Evolutionary conservation across 2,888 invertebrate genomes (phyloP).

Genomic region (Mantis religiosa): DNA sequence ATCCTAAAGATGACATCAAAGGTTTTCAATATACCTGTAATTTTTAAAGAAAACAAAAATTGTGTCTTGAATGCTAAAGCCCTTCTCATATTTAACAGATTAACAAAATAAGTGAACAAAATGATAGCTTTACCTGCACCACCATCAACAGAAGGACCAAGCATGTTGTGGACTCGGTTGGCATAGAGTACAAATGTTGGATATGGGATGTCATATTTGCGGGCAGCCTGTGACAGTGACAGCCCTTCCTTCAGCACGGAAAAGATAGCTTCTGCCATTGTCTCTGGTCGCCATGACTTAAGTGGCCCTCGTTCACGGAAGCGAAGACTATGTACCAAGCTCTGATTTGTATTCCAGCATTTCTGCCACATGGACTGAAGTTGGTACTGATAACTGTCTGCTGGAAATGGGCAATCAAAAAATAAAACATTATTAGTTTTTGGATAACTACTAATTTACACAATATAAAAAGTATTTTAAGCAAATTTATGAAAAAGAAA

Average conservation of each 20-base stretch:
- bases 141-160: conserved; percentile 87
- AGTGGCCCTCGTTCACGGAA: conserved; percentile 89
- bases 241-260: conserved; percentile 87
- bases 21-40: too few species aligned
- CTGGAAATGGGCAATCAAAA: conserved; percentile 46
- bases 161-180: conserved; percentile 89
- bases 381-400: conserved; percentile 93
- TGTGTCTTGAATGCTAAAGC: too few species aligned
- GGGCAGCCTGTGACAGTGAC: conserved; percentile 83
- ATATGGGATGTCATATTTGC: conserved; percentile 92
- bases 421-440: background rate
- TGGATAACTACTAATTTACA: background rate
- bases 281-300: conserved; percentile 90
- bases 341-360: conserved; percentile 92
- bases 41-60: too few species aligned
- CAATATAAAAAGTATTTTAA: too few species aligned
- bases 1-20: too few species aligned
- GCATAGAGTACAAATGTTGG: conserved; percentile 91
- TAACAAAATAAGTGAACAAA: too few species aligned
- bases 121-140: conserved; percentile 64
- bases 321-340: conserved; percentile 82
- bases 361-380: conserved; percentile 94
- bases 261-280: conserved; percentile 92
- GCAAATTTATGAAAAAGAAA: too few species aligned
- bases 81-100: too few species aligned